These are phyloP conservation scores for Conus betulinus DNA, from an alignment of 1,140 invertebrate genomes.

Conservation along the genomic window DNA sequence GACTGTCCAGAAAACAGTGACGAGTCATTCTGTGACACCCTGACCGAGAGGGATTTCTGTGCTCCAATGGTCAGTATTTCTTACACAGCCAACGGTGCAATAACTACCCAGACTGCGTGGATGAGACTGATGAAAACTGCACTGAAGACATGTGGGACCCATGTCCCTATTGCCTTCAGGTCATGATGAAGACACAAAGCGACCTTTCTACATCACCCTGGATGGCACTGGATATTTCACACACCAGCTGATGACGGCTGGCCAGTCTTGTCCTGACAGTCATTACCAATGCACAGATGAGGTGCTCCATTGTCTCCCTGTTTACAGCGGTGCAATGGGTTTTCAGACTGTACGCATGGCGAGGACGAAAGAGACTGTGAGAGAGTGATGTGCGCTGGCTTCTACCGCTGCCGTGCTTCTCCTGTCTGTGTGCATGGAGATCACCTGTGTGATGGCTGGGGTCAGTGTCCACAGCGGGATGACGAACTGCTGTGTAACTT, in stretches of 20 bases:
- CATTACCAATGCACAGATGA: constrained; percentile 9
- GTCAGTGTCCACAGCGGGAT: background rate
- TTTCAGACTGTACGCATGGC: background rate
- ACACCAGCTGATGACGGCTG: background rate
- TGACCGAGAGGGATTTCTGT: background rate
- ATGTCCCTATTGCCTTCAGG: background rate
- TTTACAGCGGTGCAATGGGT: constrained; percentile 22
- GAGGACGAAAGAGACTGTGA: background rate
- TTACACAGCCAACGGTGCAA: background rate
- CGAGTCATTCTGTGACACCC: constrained; percentile 9
- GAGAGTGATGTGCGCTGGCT: background rate
- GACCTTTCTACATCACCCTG: background rate
- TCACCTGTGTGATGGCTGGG: background rate
- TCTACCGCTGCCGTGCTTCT: constrained; percentile 1
- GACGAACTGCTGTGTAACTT: background rate
- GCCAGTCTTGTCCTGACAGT: background rate
- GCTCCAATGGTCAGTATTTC: constrained; percentile 11
- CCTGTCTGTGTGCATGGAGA: constrained; percentile 5
- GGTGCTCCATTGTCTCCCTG: background rate
- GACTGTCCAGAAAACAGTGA: constrained; percentile 17
- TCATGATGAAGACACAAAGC: background rate
- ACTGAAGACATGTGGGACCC: background rate
- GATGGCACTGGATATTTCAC: background rate
- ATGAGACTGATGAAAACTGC: background rate
- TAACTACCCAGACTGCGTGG: background rate